These are phyloP conservation scores for Tetraneura akinire DNA, from an alignment of 1,140 invertebrate species.

Conservation along the genomic window DNA sequence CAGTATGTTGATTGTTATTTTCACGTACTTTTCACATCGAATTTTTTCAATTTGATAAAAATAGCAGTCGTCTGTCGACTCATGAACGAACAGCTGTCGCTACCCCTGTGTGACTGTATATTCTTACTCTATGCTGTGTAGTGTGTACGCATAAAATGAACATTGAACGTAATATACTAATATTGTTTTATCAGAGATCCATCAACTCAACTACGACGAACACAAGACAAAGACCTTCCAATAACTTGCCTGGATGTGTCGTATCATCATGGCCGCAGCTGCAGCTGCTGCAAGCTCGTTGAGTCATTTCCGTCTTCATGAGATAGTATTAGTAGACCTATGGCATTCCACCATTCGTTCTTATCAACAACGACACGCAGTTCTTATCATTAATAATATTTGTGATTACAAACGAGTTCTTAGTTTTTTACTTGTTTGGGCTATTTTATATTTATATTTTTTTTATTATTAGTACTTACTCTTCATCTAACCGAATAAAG, in stretches of 20 bases:
- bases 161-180: not conserved
- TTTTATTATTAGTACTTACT: too few species aligned
- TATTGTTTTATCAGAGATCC: not conserved
- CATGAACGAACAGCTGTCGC: slow-evolving; percentile 56
- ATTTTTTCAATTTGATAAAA: slow-evolving; percentile 26
- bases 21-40: not conserved
- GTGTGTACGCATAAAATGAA: too few species aligned
- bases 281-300: too few species aligned
- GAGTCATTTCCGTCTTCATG: too few species aligned
- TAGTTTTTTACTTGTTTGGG: too few species aligned
- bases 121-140: not conserved
- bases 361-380: slow-evolving; percentile 20
- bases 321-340: not conserved
- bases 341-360: not conserved
- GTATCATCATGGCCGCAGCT: not conserved
- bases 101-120: slow-evolving; percentile 59
- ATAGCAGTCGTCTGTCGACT: slow-evolving; percentile 34
- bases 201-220: not conserved
- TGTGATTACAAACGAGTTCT: too few species aligned
- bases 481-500: too few species aligned
- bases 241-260: not conserved
- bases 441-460: too few species aligned
- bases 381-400: not conserved
- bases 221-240: not conserved
- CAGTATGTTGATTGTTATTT: not conserved